Evolutionary conservation across 2,888 invertebrate species (phyloP).

Genomic region (Pandemis corylana): DNA sequence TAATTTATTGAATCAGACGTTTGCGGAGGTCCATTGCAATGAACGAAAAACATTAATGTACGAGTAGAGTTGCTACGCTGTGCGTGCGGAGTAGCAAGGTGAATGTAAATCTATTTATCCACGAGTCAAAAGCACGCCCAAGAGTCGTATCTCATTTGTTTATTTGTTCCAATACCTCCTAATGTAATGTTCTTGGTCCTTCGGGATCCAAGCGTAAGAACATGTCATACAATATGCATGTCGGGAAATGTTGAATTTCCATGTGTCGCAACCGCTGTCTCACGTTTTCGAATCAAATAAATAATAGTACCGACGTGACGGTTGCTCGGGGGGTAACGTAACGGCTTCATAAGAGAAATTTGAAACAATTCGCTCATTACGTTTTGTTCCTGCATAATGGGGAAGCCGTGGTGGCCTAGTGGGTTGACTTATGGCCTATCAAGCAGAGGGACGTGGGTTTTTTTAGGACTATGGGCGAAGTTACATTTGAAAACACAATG

Average conservation of each 20-base stretch:
- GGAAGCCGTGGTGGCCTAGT: no score
- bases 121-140: background rate
- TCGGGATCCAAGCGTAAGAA: conserved; percentile 5
- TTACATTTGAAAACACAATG: no score
- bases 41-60: no score
- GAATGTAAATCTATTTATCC: no score
- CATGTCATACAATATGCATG: conserved; percentile 30
- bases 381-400: no score
- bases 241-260: conserved; percentile 5
- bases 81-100: no score
- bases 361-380: background rate
- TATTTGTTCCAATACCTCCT: conserved; percentile 9
- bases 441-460: no score
- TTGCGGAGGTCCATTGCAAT: no score
- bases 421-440: no score
- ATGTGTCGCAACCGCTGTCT: conserved; percentile 23
- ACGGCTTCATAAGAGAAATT: background rate
- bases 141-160: conserved; percentile 3
- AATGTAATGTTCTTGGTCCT: conserved; percentile 3
- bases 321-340: background rate
- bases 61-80: no score
- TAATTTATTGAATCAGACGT: no score
- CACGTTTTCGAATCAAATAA: conserved; percentile 19
- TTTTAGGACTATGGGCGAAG: no score
- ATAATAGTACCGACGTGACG: conserved; percentile 3